phyloP scores from a whole-genome alignment of 2,888 invertebrate genomes.

The Latrodectus hesperus region DNA sequence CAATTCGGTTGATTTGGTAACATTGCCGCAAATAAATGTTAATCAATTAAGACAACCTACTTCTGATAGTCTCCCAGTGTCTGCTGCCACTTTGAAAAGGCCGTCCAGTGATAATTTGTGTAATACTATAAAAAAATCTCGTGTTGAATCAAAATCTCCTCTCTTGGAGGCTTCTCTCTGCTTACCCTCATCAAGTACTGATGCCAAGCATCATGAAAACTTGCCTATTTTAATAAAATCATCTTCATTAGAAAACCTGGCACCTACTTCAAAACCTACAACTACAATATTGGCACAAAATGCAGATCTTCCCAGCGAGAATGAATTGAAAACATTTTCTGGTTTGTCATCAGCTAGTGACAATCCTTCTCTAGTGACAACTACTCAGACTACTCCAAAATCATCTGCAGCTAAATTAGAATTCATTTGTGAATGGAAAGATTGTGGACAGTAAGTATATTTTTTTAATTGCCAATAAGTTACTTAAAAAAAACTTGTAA shows the following conservation, averaged over 20 bases:
- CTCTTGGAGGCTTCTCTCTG: conserved; percentile 19
- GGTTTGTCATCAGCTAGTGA: conserved; percentile 25
- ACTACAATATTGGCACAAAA: conserved; percentile 67
- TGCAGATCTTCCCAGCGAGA: conserved; percentile 72
- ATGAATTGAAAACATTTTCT: conserved; percentile 71
- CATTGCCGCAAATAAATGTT: conserved; percentile 68
- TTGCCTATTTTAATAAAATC: background rate
- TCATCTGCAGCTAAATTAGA: conserved; percentile 69
- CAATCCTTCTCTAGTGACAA: background rate
- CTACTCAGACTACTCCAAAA: background rate
- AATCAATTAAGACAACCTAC: conserved; percentile 67
- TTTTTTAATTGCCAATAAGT: too few species aligned
- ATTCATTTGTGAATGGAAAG: conserved; percentile 92
- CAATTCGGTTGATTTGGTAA: conserved; percentile 62
- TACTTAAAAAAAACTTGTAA: too few species aligned
- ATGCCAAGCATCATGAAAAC: conserved; percentile 19
- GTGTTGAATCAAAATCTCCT: conserved; percentile 28
- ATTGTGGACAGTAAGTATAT: conserved; percentile 81
- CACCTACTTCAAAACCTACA: conserved; percentile 10
- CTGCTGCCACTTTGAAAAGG: conserved; percentile 38
- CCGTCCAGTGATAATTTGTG: conserved; percentile 47
- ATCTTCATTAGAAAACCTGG: background rate
- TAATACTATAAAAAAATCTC: conserved; percentile 31
- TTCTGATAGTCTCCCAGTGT: conserved; percentile 13
- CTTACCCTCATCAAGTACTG: conserved; percentile 32